These are phyloP conservation scores for Cyclophora punctaria DNA, from an alignment of 2,888 invertebrate genomes.

Conservation along the genomic window DNA sequence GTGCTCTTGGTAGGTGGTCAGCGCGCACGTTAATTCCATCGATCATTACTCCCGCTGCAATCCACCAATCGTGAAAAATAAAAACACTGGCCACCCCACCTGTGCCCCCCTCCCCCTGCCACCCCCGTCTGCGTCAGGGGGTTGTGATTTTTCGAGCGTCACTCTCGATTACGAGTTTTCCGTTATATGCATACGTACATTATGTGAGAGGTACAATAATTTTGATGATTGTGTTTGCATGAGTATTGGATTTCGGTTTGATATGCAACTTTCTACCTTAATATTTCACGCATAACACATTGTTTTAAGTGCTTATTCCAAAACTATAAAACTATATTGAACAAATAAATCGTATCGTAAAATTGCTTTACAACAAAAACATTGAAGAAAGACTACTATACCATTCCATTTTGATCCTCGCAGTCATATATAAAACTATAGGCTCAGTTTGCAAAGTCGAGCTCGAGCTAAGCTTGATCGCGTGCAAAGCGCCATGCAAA, in stretches of 20 bases:
- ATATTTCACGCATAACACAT: too few relatives aligned
- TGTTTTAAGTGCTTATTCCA: too few relatives aligned
- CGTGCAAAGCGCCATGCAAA: conserved; percentile 66
- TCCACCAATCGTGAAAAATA: conserved; percentile 72
- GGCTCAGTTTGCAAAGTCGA: conserved; percentile 42
- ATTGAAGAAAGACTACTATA: too few relatives aligned
- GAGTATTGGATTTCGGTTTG: background rate
- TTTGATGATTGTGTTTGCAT: conserved; percentile 6
- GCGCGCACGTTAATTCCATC: conserved; percentile 69
- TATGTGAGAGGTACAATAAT: conserved; percentile 19
- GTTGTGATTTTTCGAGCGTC: conserved; percentile 67
- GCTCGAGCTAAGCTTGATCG: conserved; percentile 52
- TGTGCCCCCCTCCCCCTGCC: conserved; percentile 31
- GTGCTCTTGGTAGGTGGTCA: conserved; percentile 47
- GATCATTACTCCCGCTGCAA: conserved; percentile 73
- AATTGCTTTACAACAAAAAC: too few relatives aligned
- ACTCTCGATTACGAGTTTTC: conserved; percentile 42
- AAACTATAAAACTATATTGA: too few relatives aligned
- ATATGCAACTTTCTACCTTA: too few relatives aligned
- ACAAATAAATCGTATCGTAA: too few relatives aligned
- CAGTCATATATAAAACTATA: too few relatives aligned
- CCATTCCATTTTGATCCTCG: too few relatives aligned
- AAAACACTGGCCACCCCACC: conserved; percentile 65
- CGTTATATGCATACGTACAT: conserved; percentile 7
- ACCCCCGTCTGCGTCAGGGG: conserved; percentile 43